Base-by-base conservation (phyloP, 1,140 invertebrate species). In the Belonocnema kinseyi region DNA sequence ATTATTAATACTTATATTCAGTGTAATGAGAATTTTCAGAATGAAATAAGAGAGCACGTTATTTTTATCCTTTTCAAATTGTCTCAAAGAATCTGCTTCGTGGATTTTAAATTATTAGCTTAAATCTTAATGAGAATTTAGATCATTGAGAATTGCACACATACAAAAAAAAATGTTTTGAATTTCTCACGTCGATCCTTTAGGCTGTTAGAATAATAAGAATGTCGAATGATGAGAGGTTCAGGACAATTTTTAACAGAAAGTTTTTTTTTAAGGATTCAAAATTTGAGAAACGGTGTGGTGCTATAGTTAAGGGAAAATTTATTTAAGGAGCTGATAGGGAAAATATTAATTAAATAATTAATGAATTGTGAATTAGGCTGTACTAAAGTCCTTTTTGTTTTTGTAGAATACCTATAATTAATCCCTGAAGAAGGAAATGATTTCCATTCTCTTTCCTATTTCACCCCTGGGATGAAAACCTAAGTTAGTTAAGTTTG, bases 141-240 rank as follows among this genome's bases (percentile, higher is more conserved):
- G 40, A 46, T 10, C 2, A 17, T n/a, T 19, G 7, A 13, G 8
- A 2, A 40, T 21, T 16, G 14, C 5, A 16, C 26, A 46, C n/a
- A n/a, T 13, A 33, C 14, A 40, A 16, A 5, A 66, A n/a, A 61
- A 13, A 26, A 14, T 33, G 58, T 66, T 33, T 33, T 16, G 14
- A 66, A 66, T 40, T 16, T 33, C 26, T 66, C 61, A 13, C n/a
- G 26, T 40, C 26, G 26, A 66, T 26, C 33, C 14, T 40, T 40
- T 66, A 66, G 61, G 40, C 61, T 66, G 33, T 66, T 66, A 66
- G 61, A 66, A 8, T 46, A 66, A 61, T 21, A 61, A 56, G 21
- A 4, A 56, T 19, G 4, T 56, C 11, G 13, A 56, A 3, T 19
- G 8, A 56, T 17, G 40, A 46, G 40, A 46, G 40, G 40, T 46